Evolutionary conservation across 2,797 vertebrate species (phyloP), one percentile per base, ranked within the genome.

Genomic region (Cyclopterus lumpus): DNA sequence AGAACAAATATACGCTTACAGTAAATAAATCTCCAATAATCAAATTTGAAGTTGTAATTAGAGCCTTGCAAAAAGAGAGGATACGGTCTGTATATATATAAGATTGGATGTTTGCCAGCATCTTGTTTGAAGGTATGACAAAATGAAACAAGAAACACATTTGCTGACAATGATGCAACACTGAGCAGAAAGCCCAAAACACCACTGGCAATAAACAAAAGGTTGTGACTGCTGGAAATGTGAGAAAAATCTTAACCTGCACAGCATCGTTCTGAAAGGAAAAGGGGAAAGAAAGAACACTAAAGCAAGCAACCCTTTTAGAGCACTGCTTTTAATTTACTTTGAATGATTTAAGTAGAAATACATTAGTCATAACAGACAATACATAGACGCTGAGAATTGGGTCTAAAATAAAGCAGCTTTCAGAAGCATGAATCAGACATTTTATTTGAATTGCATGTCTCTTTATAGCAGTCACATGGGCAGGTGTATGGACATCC

Each of bases 1-100:
- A 86, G 73, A 79, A 81, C 76, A 89, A 80, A 86, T 72, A 75
- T 77, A 78, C 64, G 65, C 75, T 76, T 49, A 81, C 77, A 80
- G 80, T 67, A 75, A 89, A 92, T 88, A 89, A 76, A 91, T 88
- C 84, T 85, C 79, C 40, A 73, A 91, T 93, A 83, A 92, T 88
- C 79, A 5, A 90, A 91, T 93, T 88, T 87, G 67, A 90, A 79
- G 67, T 85, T 14, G 11, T 26, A 53, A 53, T 53, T 12, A 53
- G 24, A 79, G 62, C 82, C 72, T 79, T 79, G 70, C 60, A 68
- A 63, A 88, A 75, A 44, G 71, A n/a, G 2, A 51, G 62, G 49
- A 69, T 77, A 57, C 65, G 48, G 75, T 81, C 55, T 82, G 63
- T 61, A 73, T 66, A 58, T 71, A 58, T 69, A 58, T 53, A 68